These are phyloP conservation scores for Idaea dimidiata DNA, from an alignment of 2,888 invertebrate genomes.

Conservation along the genomic window DNA sequence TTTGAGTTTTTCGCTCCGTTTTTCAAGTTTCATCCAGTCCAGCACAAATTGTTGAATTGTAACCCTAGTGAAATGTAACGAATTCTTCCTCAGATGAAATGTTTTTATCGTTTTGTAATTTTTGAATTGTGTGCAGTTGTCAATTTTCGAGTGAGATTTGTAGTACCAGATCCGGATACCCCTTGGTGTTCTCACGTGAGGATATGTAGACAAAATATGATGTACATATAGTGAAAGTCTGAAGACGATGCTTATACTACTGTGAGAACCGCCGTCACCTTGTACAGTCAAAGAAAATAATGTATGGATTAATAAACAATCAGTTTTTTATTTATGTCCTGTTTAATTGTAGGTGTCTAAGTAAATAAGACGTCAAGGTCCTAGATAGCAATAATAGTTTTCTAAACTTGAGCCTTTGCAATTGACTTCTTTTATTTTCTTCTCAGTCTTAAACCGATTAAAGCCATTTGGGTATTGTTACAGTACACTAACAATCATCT, in stretches of 20 bases:
- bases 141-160: constrained; percentile 36
- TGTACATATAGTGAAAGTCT: constrained; percentile 60
- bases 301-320: constrained; percentile 53
- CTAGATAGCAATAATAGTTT: too few relatives aligned
- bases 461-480: too few relatives aligned
- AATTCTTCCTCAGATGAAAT: not conserved
- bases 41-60: not conserved
- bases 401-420: too few relatives aligned
- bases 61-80: not conserved
- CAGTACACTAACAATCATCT: too few relatives aligned
- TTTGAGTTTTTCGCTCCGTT: not conserved
- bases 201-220: constrained; percentile 36
- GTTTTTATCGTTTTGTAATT: not conserved
- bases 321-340: constrained; percentile 49
- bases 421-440: too few relatives aligned
- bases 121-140: not conserved
- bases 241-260: constrained; percentile 34
- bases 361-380: too few relatives aligned
- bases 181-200: constrained; percentile 36
- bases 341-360: not conserved
- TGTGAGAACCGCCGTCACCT: constrained; percentile 38
- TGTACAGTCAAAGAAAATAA: constrained; percentile 52
- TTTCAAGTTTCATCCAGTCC: not conserved
- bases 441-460: too few relatives aligned
- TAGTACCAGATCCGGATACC: constrained; percentile 10